These are phyloP conservation scores for Polydrusus pterygomalis DNA, from an alignment of 2,888 invertebrate species.

Conservation along the genomic window DNA sequence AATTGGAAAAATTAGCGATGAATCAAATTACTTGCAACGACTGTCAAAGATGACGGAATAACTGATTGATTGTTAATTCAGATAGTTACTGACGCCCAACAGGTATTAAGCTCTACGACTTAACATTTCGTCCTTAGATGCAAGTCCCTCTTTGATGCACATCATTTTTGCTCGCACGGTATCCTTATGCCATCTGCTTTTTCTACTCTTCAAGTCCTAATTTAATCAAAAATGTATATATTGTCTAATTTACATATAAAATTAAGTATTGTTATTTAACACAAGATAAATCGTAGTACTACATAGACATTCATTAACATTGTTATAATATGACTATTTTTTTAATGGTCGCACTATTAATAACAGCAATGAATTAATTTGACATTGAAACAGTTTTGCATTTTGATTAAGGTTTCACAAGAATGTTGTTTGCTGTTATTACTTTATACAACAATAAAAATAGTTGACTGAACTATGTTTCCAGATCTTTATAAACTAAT, in stretches of 20 bases:
- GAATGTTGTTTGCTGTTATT: constrained; percentile 1
- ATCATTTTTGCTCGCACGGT: no score
- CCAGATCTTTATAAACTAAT: no score
- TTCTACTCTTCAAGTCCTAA: background rate
- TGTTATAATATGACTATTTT: background rate
- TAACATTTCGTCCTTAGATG: no score
- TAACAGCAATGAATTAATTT: constrained; percentile 6
- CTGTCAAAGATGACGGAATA: no score
- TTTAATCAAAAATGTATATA: background rate
- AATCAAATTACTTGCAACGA: no score
- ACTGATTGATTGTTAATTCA: no score
- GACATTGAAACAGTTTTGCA: constrained; percentile 11
- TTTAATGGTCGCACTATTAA: background rate
- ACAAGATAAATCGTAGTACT: background rate
- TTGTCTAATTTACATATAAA: background rate
- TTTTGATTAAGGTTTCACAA: constrained; percentile 14
- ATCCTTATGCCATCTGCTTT: no score
- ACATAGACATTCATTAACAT: constrained; percentile 3
- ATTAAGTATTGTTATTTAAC: background rate
- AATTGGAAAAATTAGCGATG: no score
- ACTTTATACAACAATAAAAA: constrained; percentile 11
- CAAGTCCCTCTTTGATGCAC: no score
- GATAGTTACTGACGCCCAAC: no score
- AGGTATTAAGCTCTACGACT: no score
- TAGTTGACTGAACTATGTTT: background rate